Evolutionary conservation across 2,888 invertebrate species (phyloP), one percentile per base, ranked within the genome.

Genomic region (Actias luna): DNA sequence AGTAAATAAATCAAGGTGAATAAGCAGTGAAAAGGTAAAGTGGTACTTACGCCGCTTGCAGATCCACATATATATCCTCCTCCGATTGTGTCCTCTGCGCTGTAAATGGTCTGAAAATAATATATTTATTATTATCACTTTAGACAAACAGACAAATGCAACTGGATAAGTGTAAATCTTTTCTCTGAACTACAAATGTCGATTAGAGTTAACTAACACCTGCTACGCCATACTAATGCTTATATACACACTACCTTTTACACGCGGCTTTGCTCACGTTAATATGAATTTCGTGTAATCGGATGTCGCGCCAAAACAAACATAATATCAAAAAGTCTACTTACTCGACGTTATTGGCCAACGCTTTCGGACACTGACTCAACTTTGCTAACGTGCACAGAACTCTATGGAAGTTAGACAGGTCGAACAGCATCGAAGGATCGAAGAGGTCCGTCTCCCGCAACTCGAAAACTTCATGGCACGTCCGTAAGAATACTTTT

Each of bases 381-480:
- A 99, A 93, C 80, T 96, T 96, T 8, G 98, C 97, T 62, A 99
- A 92, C 0, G 98, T 98, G 81, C 97, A 96, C 67, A 99, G 93
- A 42, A 99, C 99, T 80, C 97, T 95, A 88, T 97, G 97, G 89
- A 99, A 99, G 91, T 99, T 98, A 62, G 97, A 96, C 72, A 99
- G 93, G 86, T 99, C 98, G 83, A 98, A 99, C 61, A 99, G 93
- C 96, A 98, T 98, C n/a, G 96, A 94, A 0, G 98, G 97, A 78
- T 99, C 98, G 85, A 99, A 99, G 36, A 99, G 93, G 85, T 99
- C 98, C 12, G 94, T 93, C 73, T 97, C 97, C 46, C 95, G 94
- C 65, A 99, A 90, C 67, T 96, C 96, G 89, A 99, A 99, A 65
- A 95, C 94, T 65, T 94, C 95, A 76, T 95, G 95, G 83, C 99